Base-by-base conservation (phyloP, 2,113 vertebrate genomes). In the Panurus biarmicus region DNA sequence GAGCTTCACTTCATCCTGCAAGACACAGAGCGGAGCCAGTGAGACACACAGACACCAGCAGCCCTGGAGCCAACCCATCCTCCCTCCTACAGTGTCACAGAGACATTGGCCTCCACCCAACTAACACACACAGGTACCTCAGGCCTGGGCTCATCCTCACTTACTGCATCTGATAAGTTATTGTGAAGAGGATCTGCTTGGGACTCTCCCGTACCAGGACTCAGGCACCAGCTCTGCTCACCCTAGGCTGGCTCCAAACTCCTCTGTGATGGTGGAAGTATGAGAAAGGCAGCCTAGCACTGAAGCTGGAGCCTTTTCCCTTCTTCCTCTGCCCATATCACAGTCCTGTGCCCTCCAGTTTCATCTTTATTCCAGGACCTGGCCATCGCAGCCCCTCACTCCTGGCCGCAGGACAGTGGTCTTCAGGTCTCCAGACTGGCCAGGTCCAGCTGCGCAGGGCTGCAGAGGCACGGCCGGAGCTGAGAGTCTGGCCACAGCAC, bases 1-100 rank as follows among this genome's bases (percentile, higher is more conserved):
- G 23, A 98, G 87, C 95, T 99, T 99, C 91, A 99, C 98, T 89
- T 99, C 98, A 90, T 99, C 99, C 99, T 99, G 95, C 38, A 97
- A 88, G 70, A 97, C 91, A 95, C 72, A 79, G 95, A 94, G 83
- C 18, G 21, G 50, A 96, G 91, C 84, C 84, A 60, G 61, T 97
- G 77, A 88, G 91, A 83, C 85, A 73, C 53, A 31, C 11, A 11
- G 48, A 13, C 13, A 23, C n/a, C 5, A 0, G 23, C 64, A 35
- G 29, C 36, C 58, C 28, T 5, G 45, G 33, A 77, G 58, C 54
- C 66, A 29, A 78, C 87, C 71, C 15, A 0, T 31, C 40, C 35
- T 56, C 48, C 71, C 56, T 42, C 31, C 54, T 38, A 19, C 9
- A 0, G 33, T 23, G 7, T 31, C 17, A 15, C 7, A 19, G 60